Conservation (phyloP, 2,888 invertebrate genomes). For the Gari tellinella region DNA sequence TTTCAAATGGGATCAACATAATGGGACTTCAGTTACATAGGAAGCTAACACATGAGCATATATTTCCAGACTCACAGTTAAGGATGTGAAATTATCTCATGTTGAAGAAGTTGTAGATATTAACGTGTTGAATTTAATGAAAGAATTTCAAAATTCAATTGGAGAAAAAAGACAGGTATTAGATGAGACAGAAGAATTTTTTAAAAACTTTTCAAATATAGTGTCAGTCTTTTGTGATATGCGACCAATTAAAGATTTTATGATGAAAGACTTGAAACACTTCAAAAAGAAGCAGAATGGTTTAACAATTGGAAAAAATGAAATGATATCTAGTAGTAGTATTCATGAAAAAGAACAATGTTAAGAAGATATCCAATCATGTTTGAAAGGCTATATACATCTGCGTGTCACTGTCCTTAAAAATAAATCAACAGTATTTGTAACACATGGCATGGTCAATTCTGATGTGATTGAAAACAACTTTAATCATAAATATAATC, state of each 20-base stretch:
- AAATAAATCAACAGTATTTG: neutral
- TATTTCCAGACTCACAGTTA: constrained; percentile 32
- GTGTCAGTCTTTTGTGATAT: constrained; percentile 27
- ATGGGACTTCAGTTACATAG: constrained; percentile 48
- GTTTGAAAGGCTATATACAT: constrained; percentile 41
- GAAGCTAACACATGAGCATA: constrained; percentile 48
- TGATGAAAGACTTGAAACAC: constrained; percentile 19
- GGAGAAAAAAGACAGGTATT: constrained; percentile 22
- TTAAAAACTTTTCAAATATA: constrained; percentile 21
- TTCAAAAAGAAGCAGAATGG: constrained; percentile 20
- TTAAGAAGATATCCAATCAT: constrained; percentile 48
- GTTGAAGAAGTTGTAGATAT: constrained; percentile 50
- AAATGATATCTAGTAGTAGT: constrained; percentile 3
- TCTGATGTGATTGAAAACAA: constrained; percentile 59
- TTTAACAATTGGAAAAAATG: constrained; percentile 9
- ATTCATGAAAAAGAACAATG: constrained; percentile 47
- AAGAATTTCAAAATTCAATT: constrained; percentile 18
- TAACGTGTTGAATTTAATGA: constrained; percentile 54
- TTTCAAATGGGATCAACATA: constrained; percentile 51
- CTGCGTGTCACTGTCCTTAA: constrained; percentile 38
- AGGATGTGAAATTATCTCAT: constrained; percentile 58
- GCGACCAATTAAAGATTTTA: constrained; percentile 23
- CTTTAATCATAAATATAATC: too few species aligned
- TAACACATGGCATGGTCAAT: constrained; percentile 49
- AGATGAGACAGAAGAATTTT: constrained; percentile 35